Conservation (phyloP, 1,140 invertebrate genomes). For the Drosophila pseudoobscura region DNA sequence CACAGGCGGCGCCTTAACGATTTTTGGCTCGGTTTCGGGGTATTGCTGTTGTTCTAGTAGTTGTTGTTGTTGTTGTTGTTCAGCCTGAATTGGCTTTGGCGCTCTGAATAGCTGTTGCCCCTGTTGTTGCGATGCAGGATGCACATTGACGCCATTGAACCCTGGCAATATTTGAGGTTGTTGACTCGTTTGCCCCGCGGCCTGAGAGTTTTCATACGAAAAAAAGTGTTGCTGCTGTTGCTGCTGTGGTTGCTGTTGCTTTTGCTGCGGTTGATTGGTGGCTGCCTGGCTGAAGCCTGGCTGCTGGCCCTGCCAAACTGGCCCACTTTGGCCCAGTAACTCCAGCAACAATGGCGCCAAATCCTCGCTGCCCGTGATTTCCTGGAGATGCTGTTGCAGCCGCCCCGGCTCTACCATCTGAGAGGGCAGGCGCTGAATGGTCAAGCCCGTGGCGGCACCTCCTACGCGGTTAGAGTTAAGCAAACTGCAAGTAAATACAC, state of each 20-base stretch:
- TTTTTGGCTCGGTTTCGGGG: conserved; percentile 59
- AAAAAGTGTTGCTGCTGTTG: conserved; percentile 59
- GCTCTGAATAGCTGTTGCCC: conserved; percentile 35
- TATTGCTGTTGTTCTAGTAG: conserved; percentile 35
- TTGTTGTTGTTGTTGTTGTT: conserved; percentile 29
- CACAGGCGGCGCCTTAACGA: conserved; percentile 55
- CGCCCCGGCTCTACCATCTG: conserved; percentile 53
- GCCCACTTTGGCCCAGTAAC: conserved; percentile 67
- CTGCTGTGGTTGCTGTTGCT: conserved; percentile 17
- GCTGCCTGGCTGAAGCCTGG: conserved; percentile 6
- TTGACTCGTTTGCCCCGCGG: conserved; percentile 54
- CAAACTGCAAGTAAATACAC: conserved; percentile 47
- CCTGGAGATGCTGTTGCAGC: conserved; percentile 50
- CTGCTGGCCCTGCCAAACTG: conserved; percentile 62
- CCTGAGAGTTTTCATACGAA: conserved; percentile 57
- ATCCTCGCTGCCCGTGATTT: conserved; percentile 53
- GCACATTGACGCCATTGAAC: conserved; percentile 74
- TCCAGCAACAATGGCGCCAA: conserved; percentile 71
- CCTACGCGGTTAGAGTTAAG: conserved; percentile 33
- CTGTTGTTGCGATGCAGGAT: conserved; percentile 33
- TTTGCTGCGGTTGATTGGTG: conserved; percentile 11
- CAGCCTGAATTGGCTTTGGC: conserved; percentile 54
- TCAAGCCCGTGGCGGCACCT: conserved; percentile 16
- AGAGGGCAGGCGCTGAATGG: conserved; percentile 39
- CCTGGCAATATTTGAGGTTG: conserved; percentile 71